phyloP scores from a whole-genome alignment of 2,797 vertebrate species.

The Carapus acus region DNA sequence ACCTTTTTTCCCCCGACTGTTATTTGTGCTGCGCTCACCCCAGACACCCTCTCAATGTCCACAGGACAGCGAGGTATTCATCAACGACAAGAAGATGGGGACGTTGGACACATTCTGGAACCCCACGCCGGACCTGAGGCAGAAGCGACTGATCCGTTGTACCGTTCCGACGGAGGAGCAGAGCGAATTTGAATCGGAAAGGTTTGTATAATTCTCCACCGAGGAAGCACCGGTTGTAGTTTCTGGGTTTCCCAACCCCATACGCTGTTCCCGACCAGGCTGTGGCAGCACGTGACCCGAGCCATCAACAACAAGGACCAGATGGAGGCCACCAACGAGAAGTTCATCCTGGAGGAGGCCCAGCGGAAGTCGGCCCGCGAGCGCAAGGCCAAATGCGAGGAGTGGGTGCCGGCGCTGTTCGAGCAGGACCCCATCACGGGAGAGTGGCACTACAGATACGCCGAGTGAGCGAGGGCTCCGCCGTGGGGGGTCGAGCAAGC shows the following conservation, averaged over 20 bases:
- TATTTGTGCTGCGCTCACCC: too few species aligned
- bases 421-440: constrained; percentile 86
- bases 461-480: constrained; percentile 81
- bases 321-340: constrained; percentile 95
- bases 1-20: too few species aligned
- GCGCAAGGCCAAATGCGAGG: constrained; percentile 86
- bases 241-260: not conserved
- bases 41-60: constrained; percentile 2
- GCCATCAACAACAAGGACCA: constrained; percentile 98
- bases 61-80: constrained; percentile 95
- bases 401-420: constrained; percentile 87
- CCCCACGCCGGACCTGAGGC: constrained; percentile 85
- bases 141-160: constrained; percentile 83
- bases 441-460: constrained; percentile 96
- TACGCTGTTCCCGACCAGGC: constrained; percentile 60
- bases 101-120: constrained; percentile 89
- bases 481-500: too few species aligned
- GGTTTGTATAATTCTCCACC: constrained; percentile 60
- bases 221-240: too few species aligned
- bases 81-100: constrained; percentile 92
- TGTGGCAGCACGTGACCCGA: constrained; percentile 97
- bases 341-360: constrained; percentile 90
- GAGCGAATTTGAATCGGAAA: constrained; percentile 87
- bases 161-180: constrained; percentile 91
- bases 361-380: constrained; percentile 89